Evolutionary conservation across 2,113 vertebrate genomes (phyloP).

Genomic region (Crotophaga sulcirostris): DNA sequence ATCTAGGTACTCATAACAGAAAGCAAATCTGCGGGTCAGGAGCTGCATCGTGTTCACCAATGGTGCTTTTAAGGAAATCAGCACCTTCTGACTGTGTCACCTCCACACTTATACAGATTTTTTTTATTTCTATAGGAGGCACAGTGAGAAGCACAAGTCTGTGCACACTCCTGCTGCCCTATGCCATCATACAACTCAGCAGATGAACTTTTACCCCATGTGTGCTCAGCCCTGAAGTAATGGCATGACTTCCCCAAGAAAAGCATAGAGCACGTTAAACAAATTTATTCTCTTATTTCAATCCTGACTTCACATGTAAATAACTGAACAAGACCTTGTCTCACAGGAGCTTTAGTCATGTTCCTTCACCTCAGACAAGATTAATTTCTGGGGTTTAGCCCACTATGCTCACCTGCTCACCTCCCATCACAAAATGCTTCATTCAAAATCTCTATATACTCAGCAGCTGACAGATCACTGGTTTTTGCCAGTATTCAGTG

Average conservation of each 20-base stretch:
- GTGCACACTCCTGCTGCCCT: not conserved
- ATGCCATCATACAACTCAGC: not conserved
- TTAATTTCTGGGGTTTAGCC: not conserved
- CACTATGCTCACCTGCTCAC: not conserved
- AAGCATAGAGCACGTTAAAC: not conserved
- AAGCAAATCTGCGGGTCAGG: not conserved
- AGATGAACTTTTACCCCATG: not conserved
- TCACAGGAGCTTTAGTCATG: not conserved
- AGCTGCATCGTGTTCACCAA: not conserved
- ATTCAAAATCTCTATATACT: not conserved
- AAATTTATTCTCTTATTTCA: not conserved
- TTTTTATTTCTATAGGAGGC: not conserved
- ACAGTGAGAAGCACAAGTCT: not conserved
- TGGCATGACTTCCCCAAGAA: not conserved
- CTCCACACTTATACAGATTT: not conserved
- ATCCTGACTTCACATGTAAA: not conserved
- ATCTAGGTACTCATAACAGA: not conserved
- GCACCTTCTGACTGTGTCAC: not conserved
- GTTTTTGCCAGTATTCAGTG: not conserved
- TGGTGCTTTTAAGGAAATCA: not conserved
- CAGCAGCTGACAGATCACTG: not conserved
- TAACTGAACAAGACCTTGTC: not conserved
- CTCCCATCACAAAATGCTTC: not conserved
- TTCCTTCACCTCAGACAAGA: not conserved
- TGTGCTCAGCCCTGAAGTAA: not conserved